phyloP scores from a whole-genome alignment of 2,113 vertebrate genomes.

The Elephantulus edwardii region DNA sequence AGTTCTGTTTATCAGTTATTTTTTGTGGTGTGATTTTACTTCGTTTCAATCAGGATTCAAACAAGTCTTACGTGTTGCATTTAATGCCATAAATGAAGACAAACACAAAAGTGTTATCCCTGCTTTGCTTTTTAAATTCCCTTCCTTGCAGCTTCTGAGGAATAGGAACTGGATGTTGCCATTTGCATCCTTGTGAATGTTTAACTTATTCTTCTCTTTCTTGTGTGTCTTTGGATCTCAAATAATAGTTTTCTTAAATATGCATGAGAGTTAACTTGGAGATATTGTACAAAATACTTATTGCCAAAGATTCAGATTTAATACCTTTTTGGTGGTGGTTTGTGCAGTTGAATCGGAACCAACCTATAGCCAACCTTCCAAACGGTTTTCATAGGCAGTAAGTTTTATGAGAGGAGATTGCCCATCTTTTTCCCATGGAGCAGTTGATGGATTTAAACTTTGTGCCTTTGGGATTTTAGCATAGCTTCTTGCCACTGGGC shows the following conservation, averaged over 20 bases:
- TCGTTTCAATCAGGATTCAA: slow-evolving; percentile 18
- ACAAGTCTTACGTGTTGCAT: neutral
- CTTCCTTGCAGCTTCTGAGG: neutral
- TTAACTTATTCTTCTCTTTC: neutral
- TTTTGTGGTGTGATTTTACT: neutral
- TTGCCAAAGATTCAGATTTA: neutral
- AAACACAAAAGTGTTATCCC: neutral
- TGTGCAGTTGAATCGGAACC: neutral
- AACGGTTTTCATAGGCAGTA: no score
- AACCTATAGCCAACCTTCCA: neutral
- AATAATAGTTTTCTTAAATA: neutral
- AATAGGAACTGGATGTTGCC: neutral
- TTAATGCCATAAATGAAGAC: neutral
- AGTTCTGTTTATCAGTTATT: neutral
- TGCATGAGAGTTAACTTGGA: neutral
- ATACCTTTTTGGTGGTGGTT: neutral
- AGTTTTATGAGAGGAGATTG: no score
- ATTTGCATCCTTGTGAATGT: neutral
- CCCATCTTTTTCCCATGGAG: no score
- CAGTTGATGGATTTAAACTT: no score
- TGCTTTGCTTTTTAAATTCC: neutral
- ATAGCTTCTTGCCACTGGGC: no score
- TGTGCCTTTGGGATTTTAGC: no score
- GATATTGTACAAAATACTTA: neutral
- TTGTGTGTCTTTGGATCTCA: neutral